Evolutionary conservation across 30 jellyfish, hydroid and myxozoan genomes (phyloP).

Genomic region (Rhopilema esculentum): DNA sequence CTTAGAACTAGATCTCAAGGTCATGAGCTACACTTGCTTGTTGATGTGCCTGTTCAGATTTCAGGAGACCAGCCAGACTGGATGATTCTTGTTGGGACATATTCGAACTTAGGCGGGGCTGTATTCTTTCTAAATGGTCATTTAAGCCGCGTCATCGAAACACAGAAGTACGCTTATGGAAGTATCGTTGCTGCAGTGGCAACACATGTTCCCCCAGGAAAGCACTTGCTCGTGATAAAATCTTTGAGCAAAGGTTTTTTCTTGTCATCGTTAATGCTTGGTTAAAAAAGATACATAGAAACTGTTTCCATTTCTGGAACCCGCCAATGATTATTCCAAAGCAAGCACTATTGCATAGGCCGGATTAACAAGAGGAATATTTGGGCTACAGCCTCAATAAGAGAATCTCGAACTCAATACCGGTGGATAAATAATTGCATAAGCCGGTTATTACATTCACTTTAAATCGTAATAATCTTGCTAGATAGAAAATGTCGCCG

Average conservation of each 20-base stretch:
- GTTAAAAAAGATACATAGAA: slow-evolving; percentile 14
- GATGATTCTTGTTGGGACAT: slow-evolving; percentile 97
- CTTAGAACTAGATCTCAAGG: slow-evolving; percentile 82
- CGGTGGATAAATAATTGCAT: no score
- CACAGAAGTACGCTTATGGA: slow-evolving; percentile 96
- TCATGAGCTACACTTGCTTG: slow-evolving; percentile 73
- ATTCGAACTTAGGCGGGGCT: slow-evolving; percentile 97
- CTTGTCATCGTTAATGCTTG: slow-evolving; percentile 91
- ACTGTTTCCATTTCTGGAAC: background rate
- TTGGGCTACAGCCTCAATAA: no score
- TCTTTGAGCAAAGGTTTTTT: slow-evolving; percentile 87
- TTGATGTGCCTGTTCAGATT: slow-evolving; percentile 81
- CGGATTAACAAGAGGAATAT: no score
- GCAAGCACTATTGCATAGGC: background rate
- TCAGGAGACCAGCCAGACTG: slow-evolving; percentile 70
- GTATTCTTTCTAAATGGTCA: slow-evolving; percentile 85
- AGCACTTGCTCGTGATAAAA: slow-evolving; percentile 77
- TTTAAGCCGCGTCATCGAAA: slow-evolving; percentile 91
- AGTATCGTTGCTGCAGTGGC: slow-evolving; percentile 99
- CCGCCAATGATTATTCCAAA: background rate
- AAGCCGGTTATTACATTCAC: no score
- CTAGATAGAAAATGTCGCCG: no score
- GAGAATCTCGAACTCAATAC: no score
- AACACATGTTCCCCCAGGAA: slow-evolving; percentile 95
- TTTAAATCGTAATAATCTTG: no score